Evolutionary conservation across 2,888 invertebrate species (phyloP), one percentile per base, ranked within the genome.

Genomic region (Pyrrhosoma nymphula): DNA sequence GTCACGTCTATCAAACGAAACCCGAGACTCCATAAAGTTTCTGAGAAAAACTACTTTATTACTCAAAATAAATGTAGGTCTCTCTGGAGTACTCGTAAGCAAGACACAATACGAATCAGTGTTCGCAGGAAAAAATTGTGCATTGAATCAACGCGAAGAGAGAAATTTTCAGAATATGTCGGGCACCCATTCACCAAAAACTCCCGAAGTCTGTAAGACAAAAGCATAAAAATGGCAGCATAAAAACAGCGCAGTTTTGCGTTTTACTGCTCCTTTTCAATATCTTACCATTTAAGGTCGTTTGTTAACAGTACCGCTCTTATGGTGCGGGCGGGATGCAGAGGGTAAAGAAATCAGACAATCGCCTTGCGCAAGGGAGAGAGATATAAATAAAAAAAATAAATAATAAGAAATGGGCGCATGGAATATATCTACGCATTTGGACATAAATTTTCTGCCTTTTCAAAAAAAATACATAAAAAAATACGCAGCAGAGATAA

Each of bases 271-370:
- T 35, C 18, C 16, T 82, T 82, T 82, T 82, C 82, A 82, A 82
- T 82, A 82, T 82, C 82, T 35, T 35, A 82, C 82, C 82, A 35
- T 82, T 82, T 82, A 30, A 30, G 82, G 35, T 82, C 82, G 82
- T 82, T 82, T 30, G 82, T 82, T 35, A 14, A 35, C 35, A 82
- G 30, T 82, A 35, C 35, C 35, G 82, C 8, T 82, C 82, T n/a
- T 8, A 69, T 2, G 26, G n/a, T 12, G 26, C 69, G 18, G n/a
- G 26, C 23, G 20, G 69, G 69, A 20, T 12, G n/a, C 1, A 26
- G 26, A 69, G 69, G 23, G 30, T 14, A 35, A 82, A 82, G 35
- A 82, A 82, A 82, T 82, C 82, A 82, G 82, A 82, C 82, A 82
- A 82, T 30, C 82, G n/a, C 35, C 82, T 14, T 12, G 82, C 14